Base-by-base conservation (phyloP, 2,888 invertebrate species). In the Eupithecia vulgata region DNA sequence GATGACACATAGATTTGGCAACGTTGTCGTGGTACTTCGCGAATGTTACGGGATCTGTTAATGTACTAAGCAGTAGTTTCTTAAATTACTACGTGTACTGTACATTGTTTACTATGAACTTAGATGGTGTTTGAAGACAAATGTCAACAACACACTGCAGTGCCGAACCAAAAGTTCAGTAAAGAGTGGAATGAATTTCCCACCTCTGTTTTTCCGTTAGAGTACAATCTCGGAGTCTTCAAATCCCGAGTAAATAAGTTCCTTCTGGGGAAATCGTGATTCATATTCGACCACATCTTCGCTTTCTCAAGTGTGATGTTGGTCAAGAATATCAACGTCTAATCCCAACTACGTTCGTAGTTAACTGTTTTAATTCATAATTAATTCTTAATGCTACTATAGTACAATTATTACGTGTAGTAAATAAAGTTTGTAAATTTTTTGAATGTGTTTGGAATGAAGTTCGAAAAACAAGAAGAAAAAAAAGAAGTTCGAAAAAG, bases 381-480 rank as follows among this genome's bases (percentile, higher is more conserved):
- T n/a, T 7, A 45, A 42, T 42, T 42, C 8, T 7, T 45, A 17
- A n/a, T 7, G 7, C 17, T 45, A 45, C 17, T n/a, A n/a, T 7
- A 25, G 13, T 13, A 37, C 13, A 40, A 42, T 65, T 35, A 61
- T 71, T 68, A 35, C 40, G 37, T 17, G 61, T 65, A 71, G 68
- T 70, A 45, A 71, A 69, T 57, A 57, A 57, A 57, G 5, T 57
- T 73, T 68, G 68, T 48, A 52, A 73, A 71, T 69, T 37, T 61
- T 69, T 71, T 76, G 70, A 73, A 82, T 83, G 84, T 83, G 80
- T 76, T 81, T 85, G 84, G 88, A 85, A 89, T 89, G 85, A 79
- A 79, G 82, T 80, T 77, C 80, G 81, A 88, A 91, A 91, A 91
- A 91, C n/a, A n/a, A n/a, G n/a, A n/a, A n/a, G n/a, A n/a, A n/a